Evolutionary conservation across 2,797 vertebrate species (phyloP).

Genomic region (Microtus californicus): DNA sequence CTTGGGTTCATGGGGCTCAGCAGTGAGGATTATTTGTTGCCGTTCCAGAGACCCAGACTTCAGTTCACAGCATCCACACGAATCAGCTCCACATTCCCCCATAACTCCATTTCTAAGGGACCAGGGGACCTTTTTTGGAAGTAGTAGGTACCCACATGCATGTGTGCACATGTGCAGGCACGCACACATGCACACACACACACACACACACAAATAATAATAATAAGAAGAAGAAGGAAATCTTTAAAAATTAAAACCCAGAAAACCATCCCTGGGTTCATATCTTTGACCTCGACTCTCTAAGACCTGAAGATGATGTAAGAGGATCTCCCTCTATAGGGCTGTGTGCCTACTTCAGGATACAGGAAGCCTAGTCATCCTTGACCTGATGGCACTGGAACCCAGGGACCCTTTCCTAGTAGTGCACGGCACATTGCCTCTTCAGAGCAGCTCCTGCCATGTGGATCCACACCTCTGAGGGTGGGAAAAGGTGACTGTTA

Average conservation of each 20-base stretch:
- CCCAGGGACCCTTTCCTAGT: background rate
- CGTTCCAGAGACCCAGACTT: background rate
- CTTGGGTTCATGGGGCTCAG: background rate
- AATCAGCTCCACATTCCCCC: background rate
- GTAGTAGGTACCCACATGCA: background rate
- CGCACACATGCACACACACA: fast-evolving
- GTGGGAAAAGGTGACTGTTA: background rate
- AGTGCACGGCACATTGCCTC: conserved; percentile 32
- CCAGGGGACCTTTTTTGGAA: background rate
- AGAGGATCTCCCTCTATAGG: fast-evolving
- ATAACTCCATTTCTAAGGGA: background rate
- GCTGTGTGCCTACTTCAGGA: background rate
- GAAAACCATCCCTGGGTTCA: background rate
- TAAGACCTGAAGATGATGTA: fast-evolving
- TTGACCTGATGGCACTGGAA: background rate
- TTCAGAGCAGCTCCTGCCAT: conserved; percentile 30
- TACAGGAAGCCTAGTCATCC: background rate
- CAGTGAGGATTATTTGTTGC: background rate
- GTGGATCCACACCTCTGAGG: background rate
- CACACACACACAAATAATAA: background rate
- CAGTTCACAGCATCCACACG: background rate
- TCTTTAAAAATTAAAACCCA: background rate
- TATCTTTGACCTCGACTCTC: background rate
- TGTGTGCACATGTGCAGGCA: too few relatives aligned
- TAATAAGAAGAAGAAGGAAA: background rate